A percentile compares a stretch with the other conserved stretches of the same genome.
phyloP scores from a whole-genome alignment of 1,140 invertebrate genomes.

The Eueides isabella region DNA sequence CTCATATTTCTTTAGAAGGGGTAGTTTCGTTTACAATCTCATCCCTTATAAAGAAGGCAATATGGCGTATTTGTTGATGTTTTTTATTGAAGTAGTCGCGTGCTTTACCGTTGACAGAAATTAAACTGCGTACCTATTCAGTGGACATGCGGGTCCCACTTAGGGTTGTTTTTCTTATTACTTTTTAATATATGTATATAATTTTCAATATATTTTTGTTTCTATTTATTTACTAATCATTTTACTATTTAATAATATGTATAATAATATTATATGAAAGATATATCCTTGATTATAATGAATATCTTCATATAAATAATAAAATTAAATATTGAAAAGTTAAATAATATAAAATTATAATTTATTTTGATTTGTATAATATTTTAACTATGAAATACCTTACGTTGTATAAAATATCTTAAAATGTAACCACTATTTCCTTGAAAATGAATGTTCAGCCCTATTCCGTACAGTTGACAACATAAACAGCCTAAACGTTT shows the following conservation, averaged over 20 bases:
- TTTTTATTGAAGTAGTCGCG: conserved; percentile 13
- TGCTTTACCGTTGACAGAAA: conserved; percentile 48
- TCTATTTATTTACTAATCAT: no score
- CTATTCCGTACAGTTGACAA: conserved; percentile 43
- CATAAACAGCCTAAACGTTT: conserved; percentile 54
- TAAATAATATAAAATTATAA: no score
- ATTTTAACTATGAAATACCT: no score
- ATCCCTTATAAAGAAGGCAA: neutral
- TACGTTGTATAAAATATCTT: no score
- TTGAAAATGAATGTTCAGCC: conserved; percentile 21
- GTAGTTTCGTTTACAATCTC: conserved; percentile 21
- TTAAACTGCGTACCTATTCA: conserved; percentile 51
- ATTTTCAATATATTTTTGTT: neutral
- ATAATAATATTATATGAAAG: no score
- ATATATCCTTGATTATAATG: no score
- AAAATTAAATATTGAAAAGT: no score
- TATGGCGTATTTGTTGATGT: conserved; percentile 18
- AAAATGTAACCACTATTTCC: no score
- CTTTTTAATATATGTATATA: neutral
- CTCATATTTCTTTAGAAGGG: conserved; percentile 41
- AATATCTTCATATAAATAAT: no score
- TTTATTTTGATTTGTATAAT: no score
- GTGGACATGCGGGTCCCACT: conserved; percentile 46
- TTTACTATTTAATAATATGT: no score
- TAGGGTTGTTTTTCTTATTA: conserved; percentile 29